These are phyloP conservation scores for Lithophane semibrunnea DNA, from an alignment of 2,888 invertebrate species.

Conservation along the genomic window DNA sequence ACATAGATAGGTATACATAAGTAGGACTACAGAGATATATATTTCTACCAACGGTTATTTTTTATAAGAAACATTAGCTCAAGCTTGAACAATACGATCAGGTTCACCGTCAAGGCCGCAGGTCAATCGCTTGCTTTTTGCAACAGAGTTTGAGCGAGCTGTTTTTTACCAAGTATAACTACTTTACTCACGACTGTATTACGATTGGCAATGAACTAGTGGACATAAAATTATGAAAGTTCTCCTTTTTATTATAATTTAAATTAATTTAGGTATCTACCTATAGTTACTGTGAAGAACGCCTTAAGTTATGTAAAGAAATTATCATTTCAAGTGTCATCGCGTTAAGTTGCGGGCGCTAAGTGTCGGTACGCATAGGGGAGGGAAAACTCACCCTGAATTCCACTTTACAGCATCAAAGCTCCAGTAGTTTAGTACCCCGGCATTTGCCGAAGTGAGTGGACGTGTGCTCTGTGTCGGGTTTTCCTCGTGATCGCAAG, in stretches of 20 bases:
- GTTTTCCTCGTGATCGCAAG: conserved; percentile 73
- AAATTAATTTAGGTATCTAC: background rate
- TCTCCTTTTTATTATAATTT: background rate
- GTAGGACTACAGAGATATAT: background rate
- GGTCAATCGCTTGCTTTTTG: conserved; percentile 25
- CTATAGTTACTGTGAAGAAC: background rate
- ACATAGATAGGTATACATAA: no score
- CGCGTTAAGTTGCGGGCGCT: conserved; percentile 67
- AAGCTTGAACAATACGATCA: conserved; percentile 21
- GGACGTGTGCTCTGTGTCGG: conserved; percentile 74
- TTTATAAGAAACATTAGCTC: background rate
- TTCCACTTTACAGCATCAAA: conserved; percentile 49
- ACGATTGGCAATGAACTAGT: conserved; percentile 1
- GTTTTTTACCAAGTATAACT: background rate
- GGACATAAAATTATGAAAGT: background rate
- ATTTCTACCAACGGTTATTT: background rate
- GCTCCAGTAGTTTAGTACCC: conserved; percentile 80
- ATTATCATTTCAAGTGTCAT: conserved; percentile 66
- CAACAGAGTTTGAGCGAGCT: background rate
- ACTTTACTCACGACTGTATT: background rate
- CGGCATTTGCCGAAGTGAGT: conserved; percentile 80
- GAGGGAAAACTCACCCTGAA: conserved; percentile 72
- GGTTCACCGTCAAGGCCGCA: conserved; percentile 35
- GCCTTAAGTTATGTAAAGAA: conserved; percentile 34
- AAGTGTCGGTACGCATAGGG: conserved; percentile 67